Base-by-base conservation (phyloP, 2,797 vertebrate genomes). In the Chaetodon trifasciatus region DNA sequence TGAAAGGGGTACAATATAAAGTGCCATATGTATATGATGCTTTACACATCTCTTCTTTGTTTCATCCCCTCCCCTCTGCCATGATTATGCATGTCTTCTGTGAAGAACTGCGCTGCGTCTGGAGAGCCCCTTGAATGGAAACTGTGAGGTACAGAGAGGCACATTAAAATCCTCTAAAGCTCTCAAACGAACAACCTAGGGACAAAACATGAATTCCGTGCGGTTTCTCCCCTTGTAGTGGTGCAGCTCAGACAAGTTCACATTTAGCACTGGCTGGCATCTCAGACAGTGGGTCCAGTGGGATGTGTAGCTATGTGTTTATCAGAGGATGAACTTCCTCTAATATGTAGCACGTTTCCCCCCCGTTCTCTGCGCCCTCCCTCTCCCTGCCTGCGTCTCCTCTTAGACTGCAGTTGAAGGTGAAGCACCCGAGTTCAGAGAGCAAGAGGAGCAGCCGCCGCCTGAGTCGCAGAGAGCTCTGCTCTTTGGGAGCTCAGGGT, bases 271-370 rank as follows among this genome's bases (percentile, higher is more conserved):
- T 52, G 88, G 76, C 88, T 89, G 91, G 92, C 83, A 82, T 91
- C 90, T 94, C 94, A 94, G 91, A 93, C 93, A 86, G 75, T 71
- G 86, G 91, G 94, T 96, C 96, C 95, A 79, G 93, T 93, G 95
- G 96, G 95, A 96, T 92, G 90, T 90, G 93, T 90, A 92, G 91
- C 90, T 95, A 94, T 95, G 94, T 95, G 94, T 96, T 96, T 96
- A 96, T 96, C 94, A 95, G 89, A 95, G 91, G 88, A 93, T 88
- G 89, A 93, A 90, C 89, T 92, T 92, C 88, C 86, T 91, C 90
- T 91, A 92, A 91, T 93, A 92, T 90, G 90, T 90, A 90, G 86
- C 81, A 46, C 69, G 13, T 65, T 60, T 15, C 4, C 76, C 67
- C 75, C 64, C 72, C 16, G 10, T 49, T 68, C 63, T 3, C 23